Percentiles rank a stretch among this genome's conserved stretches.
Evolutionary conservation across 2,888 invertebrate species (phyloP).

Genomic region (Drosophila neonasuta): DNA sequence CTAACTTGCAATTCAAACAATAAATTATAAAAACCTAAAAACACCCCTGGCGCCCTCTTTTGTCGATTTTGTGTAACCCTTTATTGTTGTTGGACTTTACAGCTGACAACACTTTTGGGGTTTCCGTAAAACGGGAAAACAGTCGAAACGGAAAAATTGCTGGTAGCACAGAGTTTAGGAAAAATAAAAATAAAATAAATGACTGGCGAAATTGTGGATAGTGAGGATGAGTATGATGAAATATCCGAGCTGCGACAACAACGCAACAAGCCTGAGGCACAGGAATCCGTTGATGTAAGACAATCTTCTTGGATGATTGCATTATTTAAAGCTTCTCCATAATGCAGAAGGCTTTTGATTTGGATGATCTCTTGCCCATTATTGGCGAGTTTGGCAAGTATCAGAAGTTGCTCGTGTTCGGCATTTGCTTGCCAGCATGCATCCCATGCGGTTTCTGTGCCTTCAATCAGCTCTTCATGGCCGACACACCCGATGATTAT

Average conservation of each 20-base stretch:
- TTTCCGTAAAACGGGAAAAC: conserved; percentile 27
- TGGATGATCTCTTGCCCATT: conserved; percentile 92
- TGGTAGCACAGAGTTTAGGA: background rate
- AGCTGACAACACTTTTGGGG: conserved; percentile 37
- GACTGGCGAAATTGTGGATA: conserved; percentile 60
- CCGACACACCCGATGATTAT: conserved; percentile 92
- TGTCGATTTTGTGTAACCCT: conserved; percentile 43
- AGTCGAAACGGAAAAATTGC: conserved; percentile 15
- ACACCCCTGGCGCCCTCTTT: conserved; percentile 17
- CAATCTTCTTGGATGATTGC: background rate
- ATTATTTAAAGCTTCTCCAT: background rate
- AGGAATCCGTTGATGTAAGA: conserved; percentile 62
- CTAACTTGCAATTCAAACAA: conserved; percentile 56
- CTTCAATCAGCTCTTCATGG: conserved; percentile 96
- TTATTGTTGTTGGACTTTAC: background rate
- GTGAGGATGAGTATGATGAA: conserved; percentile 73
- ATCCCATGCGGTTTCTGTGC: conserved; percentile 95
- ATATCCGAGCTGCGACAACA: conserved; percentile 67
- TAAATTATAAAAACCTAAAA: conserved; percentile 42
- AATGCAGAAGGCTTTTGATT: conserved; percentile 84
- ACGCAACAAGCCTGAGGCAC: conserved; percentile 47
- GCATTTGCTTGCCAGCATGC: conserved; percentile 94
- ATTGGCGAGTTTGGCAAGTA: conserved; percentile 95
- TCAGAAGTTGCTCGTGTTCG: conserved; percentile 92
- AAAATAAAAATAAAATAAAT: conserved; percentile 33